A percentile compares a stretch with the other conserved stretches of the same genome.
These are phyloP conservation scores for Eurystomus gularis DNA, from an alignment of 2,113 vertebrate genomes.

Conservation along the genomic window DNA sequence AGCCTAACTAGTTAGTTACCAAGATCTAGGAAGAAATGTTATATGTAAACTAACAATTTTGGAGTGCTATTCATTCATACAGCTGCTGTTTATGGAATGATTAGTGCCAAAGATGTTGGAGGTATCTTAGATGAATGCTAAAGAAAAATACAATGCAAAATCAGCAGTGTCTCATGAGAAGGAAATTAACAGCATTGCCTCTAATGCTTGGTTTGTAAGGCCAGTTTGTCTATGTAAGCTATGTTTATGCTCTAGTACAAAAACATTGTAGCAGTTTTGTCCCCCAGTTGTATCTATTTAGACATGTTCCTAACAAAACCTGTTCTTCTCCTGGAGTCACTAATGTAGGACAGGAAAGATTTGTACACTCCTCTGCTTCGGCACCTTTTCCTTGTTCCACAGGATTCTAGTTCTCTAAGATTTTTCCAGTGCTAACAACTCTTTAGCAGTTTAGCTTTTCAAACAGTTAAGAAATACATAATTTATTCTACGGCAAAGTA, in stretches of 20 bases:
- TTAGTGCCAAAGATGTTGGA: background rate
- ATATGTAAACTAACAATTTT: background rate
- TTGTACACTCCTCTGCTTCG: background rate
- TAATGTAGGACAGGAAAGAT: background rate
- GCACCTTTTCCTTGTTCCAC: background rate
- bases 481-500: conserved; percentile 19
- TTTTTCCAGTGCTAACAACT: background rate
- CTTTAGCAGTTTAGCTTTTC: background rate
- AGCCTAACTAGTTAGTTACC: background rate
- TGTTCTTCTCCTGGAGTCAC: background rate
- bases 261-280: background rate
- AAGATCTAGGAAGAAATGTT: background rate
- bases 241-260: background rate
- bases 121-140: background rate
- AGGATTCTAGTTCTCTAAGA: background rate
- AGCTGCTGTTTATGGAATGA: background rate
- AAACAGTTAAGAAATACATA: background rate
- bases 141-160: background rate
- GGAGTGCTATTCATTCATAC: background rate
- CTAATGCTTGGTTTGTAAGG: background rate
- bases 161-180: background rate
- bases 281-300: background rate
- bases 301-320: background rate
- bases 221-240: background rate
- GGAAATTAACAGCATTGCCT: background rate